phyloP scores from a whole-genome alignment of 2,888 invertebrate species.

The Sphaerophoria rueppellii region DNA sequence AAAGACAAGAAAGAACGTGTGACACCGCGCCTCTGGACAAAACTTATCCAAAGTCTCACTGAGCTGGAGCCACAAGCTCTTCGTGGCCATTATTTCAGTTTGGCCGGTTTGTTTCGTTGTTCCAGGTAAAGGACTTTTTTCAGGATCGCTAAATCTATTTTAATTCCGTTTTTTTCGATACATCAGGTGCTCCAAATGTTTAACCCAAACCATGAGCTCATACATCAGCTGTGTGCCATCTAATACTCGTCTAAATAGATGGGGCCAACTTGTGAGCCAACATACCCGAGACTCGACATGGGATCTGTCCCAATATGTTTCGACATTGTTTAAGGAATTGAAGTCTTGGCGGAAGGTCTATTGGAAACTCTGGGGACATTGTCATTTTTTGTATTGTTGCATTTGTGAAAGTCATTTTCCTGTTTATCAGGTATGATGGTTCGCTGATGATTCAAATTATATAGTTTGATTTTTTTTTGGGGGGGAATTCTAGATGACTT shows the following conservation, averaged over 20 bases:
- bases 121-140: slow-evolving; percentile 80
- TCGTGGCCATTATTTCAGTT: slow-evolving; percentile 91
- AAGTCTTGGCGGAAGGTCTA: slow-evolving; percentile 96
- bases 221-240: slow-evolving; percentile 88
- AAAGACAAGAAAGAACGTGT: slow-evolving; percentile 95
- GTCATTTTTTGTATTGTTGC: slow-evolving; percentile 92
- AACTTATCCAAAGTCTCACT: slow-evolving; percentile 89
- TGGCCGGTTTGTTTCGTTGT: slow-evolving; percentile 90
- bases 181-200: slow-evolving; percentile 87
- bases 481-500: slow-evolving; percentile 86
- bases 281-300: slow-evolving; percentile 90
- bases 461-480: neutral
- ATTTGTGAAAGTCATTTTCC: slow-evolving; percentile 91
- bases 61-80: slow-evolving; percentile 89
- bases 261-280: slow-evolving; percentile 88
- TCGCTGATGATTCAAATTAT: neutral
- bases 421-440: slow-evolving; percentile 84
- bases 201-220: slow-evolving; percentile 87
- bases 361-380: slow-evolving; percentile 96
- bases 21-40: slow-evolving; percentile 91
- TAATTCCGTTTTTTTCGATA: neutral
- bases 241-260: slow-evolving; percentile 88
- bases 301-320: slow-evolving; percentile 91
- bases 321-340: slow-evolving; percentile 89
- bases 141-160: no score